Evolutionary conservation across 2,113 vertebrate species (phyloP).

Genomic region (human): GRCh38 chr5:169217001-169217500

Average conservation of each 20-base stretch:
- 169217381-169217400: neutral
- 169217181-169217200: slow-evolving; percentile 66
- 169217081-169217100: slow-evolving; percentile 79
- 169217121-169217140: slow-evolving; percentile 58
- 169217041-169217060: slow-evolving; percentile 70
- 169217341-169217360: neutral
- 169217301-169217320: slow-evolving; percentile 40
- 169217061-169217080: slow-evolving; percentile 79
- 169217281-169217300: slow-evolving; percentile 44
- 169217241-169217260: slow-evolving; percentile 73
- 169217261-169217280: slow-evolving; percentile 70
- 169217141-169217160: neutral
- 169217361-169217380: neutral
- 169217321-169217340: slow-evolving; percentile 1
- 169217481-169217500: neutral
- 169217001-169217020: slow-evolving; percentile 63
- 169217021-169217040: slow-evolving; percentile 67
- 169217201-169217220: slow-evolving; percentile 55
- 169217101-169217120: slow-evolving; percentile 75
- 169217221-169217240: slow-evolving; percentile 46
- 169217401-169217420: neutral
- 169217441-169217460: neutral
- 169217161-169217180: slow-evolving; percentile 51
- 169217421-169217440: neutral
- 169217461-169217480: neutral